Evolutionary conservation across 2,888 invertebrate species (phyloP).

Genomic region (Pterobdella sp.): DNA sequence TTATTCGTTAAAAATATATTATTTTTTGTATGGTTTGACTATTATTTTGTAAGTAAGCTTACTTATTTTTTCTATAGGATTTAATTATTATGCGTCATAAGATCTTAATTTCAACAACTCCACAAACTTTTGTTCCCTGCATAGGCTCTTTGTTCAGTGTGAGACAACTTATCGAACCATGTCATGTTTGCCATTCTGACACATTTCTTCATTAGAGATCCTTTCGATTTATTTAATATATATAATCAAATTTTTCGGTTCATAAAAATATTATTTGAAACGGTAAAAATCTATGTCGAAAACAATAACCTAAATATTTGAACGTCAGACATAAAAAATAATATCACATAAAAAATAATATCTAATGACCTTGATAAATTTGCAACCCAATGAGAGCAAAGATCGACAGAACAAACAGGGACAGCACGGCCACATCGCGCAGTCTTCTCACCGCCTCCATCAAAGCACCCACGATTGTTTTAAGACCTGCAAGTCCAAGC

Average conservation of each 20-base stretch:
- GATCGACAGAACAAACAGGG: conserved; percentile 95
- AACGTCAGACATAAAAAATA: no score
- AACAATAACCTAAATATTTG: no score
- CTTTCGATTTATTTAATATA: no score
- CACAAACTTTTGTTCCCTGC: conserved; percentile 24
- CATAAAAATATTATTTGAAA: no score
- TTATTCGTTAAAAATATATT: not conserved
- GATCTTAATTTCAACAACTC: not conserved
- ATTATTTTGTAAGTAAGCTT: no score
- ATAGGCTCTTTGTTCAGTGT: not conserved
- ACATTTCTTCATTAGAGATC: conserved; percentile 33
- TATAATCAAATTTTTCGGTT: no score
- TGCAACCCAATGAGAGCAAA: conserved; percentile 97
- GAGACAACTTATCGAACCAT: conserved; percentile 5
- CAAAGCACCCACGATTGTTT: conserved; percentile 98
- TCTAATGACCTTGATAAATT: conserved; percentile 97
- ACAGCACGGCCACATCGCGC: conserved; percentile 96
- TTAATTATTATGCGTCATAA: not conserved
- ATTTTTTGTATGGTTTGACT: not conserved
- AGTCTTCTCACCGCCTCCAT: conserved; percentile 98
- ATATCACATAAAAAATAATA: no score
- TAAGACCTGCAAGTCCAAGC: conserved; percentile 81
- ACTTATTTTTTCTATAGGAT: not conserved
- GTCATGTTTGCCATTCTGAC: conserved; percentile 28
- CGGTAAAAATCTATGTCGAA: no score